Base-by-base conservation (phyloP, 2,888 invertebrate species). In the Campoletis raptor region DNA sequence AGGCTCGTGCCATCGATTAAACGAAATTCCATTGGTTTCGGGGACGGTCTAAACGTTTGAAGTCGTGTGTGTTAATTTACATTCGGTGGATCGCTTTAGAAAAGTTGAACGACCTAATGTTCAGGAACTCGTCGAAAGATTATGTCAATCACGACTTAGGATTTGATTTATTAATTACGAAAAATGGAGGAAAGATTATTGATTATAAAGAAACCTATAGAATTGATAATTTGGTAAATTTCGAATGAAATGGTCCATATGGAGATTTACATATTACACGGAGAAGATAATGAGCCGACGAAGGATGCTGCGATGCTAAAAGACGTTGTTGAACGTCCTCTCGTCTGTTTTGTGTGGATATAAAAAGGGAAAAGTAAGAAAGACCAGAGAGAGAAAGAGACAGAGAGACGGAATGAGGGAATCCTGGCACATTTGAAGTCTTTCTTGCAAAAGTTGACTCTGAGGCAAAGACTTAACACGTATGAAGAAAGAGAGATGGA, bases 261-360 rank as follows among this genome's bases (percentile, higher is more conserved):
- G 45, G 9, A 54, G 15, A 54, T 78, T 69, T 69, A 78, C 78
- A 69, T 78, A 69, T 78, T 77, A 66, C 77, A 77, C 15, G 18
- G 77, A 64, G 66, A 69, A 78, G 67, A 64, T 80, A 83, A 81
- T 84, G 85, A 86, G 83, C 73, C 45, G 82, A 70, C 54, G 83
- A 85, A 85, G 81, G 88, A 83, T 88, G 88, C 85, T 83, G 83
- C 78, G 81, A 70, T 83, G 73, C 78, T 80, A 81, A 82, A 77
- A 73, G 64, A 64, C 66, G 21, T 18, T 61, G 52, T 54, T 73
- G 24, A 42, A 76, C 85, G 67, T 85, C 73, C 64, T 72, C 80
- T 80, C 70, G 73, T 80, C 66, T 57, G 79, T 76, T 82, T 54
- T 67, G 84, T 69, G 82, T 52, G 80, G 48, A 72, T 42, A 30